These are phyloP conservation scores for Microtus oregoni DNA, from an alignment of 2,113 vertebrate species.

Conservation along the genomic window DNA sequence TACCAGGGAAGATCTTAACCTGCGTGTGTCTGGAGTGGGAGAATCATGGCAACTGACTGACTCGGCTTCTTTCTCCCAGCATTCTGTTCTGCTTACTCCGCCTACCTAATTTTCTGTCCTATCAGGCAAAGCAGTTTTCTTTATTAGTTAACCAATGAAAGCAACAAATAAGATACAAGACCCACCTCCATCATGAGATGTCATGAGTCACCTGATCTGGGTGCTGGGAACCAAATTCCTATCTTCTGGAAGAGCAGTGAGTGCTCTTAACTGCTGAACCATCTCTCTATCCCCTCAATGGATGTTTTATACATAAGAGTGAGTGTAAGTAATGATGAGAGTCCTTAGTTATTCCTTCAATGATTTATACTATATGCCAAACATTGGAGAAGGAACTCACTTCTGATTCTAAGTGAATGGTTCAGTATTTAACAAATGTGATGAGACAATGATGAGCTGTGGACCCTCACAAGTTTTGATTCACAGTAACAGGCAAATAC, in stretches of 20 bases:
- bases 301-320: not conserved
- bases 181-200: too few relatives aligned
- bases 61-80: too few relatives aligned
- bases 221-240: not conserved
- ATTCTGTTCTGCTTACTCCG: too few relatives aligned
- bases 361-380: not conserved
- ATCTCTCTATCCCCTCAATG: not conserved
- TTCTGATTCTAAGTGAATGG: not conserved
- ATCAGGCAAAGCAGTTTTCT: too few relatives aligned
- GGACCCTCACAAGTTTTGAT: not conserved
- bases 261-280: not conserved
- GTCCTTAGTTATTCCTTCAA: not conserved
- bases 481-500: not conserved
- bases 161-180: too few relatives aligned
- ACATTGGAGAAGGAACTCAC: not conserved
- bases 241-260: not conserved
- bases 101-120: too few relatives aligned
- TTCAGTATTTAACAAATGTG: not conserved
- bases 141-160: too few relatives aligned
- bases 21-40: too few relatives aligned
- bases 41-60: too few relatives aligned
- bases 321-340: not conserved
- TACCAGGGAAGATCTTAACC: too few relatives aligned
- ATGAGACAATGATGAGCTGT: not conserved
- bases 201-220: too few relatives aligned